Evolutionary conservation across 2,113 vertebrate species (phyloP), one percentile per base, ranked within the genome.

Genomic region (Pterocles burchelli): DNA sequence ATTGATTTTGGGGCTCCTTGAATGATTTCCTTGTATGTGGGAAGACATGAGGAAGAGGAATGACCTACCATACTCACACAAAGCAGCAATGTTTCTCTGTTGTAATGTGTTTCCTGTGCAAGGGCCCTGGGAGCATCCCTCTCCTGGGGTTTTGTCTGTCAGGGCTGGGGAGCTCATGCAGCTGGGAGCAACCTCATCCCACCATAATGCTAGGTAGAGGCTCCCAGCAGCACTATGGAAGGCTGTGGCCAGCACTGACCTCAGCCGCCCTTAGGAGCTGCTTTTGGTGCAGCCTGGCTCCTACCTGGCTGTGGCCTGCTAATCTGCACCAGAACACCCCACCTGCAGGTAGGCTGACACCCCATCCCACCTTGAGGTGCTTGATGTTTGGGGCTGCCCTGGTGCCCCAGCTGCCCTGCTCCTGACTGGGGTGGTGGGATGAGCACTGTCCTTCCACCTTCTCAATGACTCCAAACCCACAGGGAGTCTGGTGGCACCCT

Each of bases 191-290:
- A 1, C 6, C 14, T 19, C 1, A 1, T 55, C 26, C 49, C 6
- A 3, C 21, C 2, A 1, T 34, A 17, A 10, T 0, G 0, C 29
- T 33, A 33, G 28, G 29, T 11, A 41, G 46, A 61, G 63, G 51
- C 34, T 75, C 36, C 52, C 54, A 58, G 36, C 25, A 52, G 85
- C 2, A 7, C 58, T 62, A 24, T 3, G 10, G n/a, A 31, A 80
- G 58, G 34, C n/a, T 17, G 7, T 2, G 10, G 29, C 11, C 57
- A 45, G 71, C 36, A 4, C 61, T 33, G 52, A 34, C 25, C 16
- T 5, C 3, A 5, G 7, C 19, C 18, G 7, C 19, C 18, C 43
- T 43, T 16, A 26, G 13, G 12, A 84, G 24, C 46, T 2, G 5
- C 19, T 48, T 73, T 46, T 2, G 7, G 4, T 28, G 38, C 43